phyloP scores from a whole-genome alignment of 2,797 vertebrate species.

The Brachyalestes nurse region DNA sequence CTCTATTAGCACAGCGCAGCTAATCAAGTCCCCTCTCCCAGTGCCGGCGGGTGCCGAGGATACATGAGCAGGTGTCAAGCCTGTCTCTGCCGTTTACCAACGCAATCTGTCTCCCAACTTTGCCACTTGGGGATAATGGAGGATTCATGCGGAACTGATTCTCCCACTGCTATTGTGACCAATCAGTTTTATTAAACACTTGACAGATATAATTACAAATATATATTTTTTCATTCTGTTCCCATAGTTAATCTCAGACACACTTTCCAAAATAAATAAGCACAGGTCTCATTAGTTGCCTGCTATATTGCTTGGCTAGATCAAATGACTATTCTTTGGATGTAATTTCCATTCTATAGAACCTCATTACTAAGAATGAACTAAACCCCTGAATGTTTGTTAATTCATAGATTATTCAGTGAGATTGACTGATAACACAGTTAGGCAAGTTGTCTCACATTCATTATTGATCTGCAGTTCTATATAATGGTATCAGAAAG shows the following conservation, averaged over 20 bases:
- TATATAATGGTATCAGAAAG: not conserved
- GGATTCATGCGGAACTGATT: constrained; percentile 47
- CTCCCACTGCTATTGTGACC: constrained; percentile 50
- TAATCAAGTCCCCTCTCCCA: constrained; percentile 62
- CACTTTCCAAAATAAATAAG: constrained; percentile 54
- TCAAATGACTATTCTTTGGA: constrained; percentile 39
- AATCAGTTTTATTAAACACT: constrained; percentile 58
- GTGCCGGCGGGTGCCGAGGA: constrained; percentile 38
- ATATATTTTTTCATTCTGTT: constrained; percentile 41
- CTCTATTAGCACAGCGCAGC: constrained; percentile 63
- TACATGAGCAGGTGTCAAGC: constrained; percentile 60
- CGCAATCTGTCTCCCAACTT: constrained; percentile 63
- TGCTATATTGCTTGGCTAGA: constrained; percentile 27
- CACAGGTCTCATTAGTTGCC: constrained; percentile 41
- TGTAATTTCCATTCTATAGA: constrained; percentile 22
- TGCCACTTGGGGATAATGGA: constrained; percentile 54
- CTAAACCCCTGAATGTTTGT: constrained; percentile 4
- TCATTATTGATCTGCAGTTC: not conserved
- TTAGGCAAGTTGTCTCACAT: constrained; percentile 10
- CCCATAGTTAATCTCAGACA: constrained; percentile 48
- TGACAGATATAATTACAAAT: constrained; percentile 61
- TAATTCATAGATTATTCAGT: constrained; percentile 6
- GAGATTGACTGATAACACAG: constrained; percentile 12
- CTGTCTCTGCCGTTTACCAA: constrained; percentile 58
- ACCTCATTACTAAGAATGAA: constrained; percentile 26